Conservation (phyloP, 2,113 vertebrate genomes). For the Chascanopsetta lugubris region DNA sequence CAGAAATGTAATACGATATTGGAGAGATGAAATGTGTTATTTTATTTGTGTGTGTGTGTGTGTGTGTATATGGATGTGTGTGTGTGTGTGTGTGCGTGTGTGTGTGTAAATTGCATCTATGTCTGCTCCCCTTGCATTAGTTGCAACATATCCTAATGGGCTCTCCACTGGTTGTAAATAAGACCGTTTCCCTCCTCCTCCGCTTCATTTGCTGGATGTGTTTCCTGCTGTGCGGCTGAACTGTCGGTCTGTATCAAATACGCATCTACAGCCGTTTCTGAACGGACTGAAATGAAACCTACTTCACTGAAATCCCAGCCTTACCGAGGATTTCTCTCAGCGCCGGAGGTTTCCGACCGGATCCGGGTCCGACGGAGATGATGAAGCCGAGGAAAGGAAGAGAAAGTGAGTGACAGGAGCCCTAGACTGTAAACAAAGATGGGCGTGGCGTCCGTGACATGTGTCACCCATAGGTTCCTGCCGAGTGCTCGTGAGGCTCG, state of each 20-base stretch:
- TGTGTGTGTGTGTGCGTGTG: slow-evolving; percentile 6
- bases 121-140: slow-evolving; percentile 12
- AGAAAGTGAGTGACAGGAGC: too few species aligned
- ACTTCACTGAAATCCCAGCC: slow-evolving; percentile 9
- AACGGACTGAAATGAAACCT: neutral
- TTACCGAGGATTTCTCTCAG: neutral
- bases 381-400: too few species aligned
- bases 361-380: too few species aligned
- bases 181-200: neutral
- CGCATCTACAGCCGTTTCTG: neutral
- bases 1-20: slow-evolving; percentile 46
- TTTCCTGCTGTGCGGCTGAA: slow-evolving; percentile 10
- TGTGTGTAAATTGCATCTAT: neutral
- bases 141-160: slow-evolving; percentile 14
- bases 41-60: slow-evolving; percentile 4
- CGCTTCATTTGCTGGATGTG: slow-evolving; percentile 10
- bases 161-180: slow-evolving; percentile 7
- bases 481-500: too few species aligned
- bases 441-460: too few species aligned
- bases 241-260: neutral
- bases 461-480: too few species aligned
- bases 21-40: slow-evolving; percentile 17
- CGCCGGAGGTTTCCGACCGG: too few species aligned
- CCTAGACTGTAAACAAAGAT: too few species aligned
- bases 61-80: neutral